These are phyloP conservation scores for Stenchaetothrips biformis DNA, from an alignment of 2,888 invertebrate species.

Conservation along the genomic window DNA sequence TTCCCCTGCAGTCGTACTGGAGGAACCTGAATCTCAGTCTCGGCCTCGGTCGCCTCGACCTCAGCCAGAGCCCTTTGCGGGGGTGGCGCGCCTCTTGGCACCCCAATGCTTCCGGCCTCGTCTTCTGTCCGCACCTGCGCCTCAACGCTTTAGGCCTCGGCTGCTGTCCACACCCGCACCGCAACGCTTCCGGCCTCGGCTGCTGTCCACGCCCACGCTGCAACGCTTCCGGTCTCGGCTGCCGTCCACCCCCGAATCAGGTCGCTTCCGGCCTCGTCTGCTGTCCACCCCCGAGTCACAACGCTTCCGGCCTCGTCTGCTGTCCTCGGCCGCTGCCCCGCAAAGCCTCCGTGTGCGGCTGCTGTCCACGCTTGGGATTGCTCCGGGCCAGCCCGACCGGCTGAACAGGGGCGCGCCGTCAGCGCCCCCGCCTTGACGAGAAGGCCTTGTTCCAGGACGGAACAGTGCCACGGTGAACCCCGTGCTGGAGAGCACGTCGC, in stretches of 20 bases:
- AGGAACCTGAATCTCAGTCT: not conserved
- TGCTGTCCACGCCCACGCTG: not conserved
- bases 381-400: not conserved
- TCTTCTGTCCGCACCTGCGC: no score
- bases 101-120: no score
- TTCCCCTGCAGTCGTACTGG: constrained; percentile 1
- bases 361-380: not conserved
- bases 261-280: no score
- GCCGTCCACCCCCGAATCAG: not conserved
- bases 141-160: no score
- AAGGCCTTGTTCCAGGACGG: constrained; percentile 14
- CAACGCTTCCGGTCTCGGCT: not conserved
- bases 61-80: not conserved
- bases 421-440: not conserved
- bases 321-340: not conserved
- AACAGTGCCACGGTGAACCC: constrained; percentile 20
- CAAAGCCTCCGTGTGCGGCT: not conserved
- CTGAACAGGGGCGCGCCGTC: no score
- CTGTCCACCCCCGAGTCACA: not conserved
- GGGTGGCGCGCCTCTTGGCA: not conserved
- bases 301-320: no score
- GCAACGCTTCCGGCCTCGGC: not conserved
- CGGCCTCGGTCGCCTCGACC: not conserved
- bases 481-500: constrained; percentile 21
- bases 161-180: no score